Conservation (phyloP, 2,797 vertebrate species). For the Mus spretus region DNA sequence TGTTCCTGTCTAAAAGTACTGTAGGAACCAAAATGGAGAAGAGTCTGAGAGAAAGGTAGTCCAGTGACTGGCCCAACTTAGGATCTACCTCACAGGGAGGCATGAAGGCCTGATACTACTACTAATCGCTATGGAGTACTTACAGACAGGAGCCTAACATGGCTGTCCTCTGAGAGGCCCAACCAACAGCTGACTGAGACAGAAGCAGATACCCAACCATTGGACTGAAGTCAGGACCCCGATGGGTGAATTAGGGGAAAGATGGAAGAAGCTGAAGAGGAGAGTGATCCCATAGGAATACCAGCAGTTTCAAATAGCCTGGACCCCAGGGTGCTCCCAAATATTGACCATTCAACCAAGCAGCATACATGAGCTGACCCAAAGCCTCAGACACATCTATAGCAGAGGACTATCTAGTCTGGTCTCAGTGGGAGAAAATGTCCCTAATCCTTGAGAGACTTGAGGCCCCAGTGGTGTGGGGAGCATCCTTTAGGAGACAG, state of each 20-base stretch:
- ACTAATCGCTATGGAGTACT: not conserved
- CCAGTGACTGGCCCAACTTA: not conserved
- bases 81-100: no score
- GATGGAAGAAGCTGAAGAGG: not conserved
- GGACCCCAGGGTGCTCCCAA: not conserved
- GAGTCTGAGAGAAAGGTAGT: not conserved
- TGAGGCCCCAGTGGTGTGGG: not conserved
- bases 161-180: not conserved
- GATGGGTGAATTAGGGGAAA: not conserved
- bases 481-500: not conserved
- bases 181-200: not conserved
- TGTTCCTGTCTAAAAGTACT: not conserved
- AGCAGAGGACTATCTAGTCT: no score
- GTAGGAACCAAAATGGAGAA: not conserved
- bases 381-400: no score
- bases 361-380: not conserved
- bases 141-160: not conserved
- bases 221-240: not conserved
- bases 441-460: not conserved
- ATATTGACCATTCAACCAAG: not conserved
- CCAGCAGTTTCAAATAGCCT: not conserved
- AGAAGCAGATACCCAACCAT: not conserved
- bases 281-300: not conserved
- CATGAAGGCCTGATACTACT: not conserved
- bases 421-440: no score